A percentile compares a stretch with the other conserved stretches of the same genome.
phyloP scores from a whole-genome alignment of 2,113 vertebrate species.

The Anarrhichthys ocellatus region DNA sequence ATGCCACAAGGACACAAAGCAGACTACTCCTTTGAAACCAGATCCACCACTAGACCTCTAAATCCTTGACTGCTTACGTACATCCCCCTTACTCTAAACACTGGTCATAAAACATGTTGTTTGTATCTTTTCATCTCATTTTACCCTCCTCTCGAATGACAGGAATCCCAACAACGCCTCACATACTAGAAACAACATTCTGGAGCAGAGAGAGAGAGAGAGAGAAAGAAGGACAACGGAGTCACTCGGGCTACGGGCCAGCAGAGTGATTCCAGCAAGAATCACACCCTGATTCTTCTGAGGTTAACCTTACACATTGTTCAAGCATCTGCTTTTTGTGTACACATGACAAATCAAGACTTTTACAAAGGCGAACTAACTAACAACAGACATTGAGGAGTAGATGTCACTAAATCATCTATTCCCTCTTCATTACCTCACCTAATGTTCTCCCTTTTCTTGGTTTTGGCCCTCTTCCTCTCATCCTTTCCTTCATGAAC shows the following conservation, averaged over 20 bases:
- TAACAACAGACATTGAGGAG: conserved; percentile 18
- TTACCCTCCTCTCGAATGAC: conserved; percentile 44
- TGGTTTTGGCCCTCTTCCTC: neutral
- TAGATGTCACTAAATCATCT: neutral
- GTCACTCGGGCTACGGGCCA: conserved; percentile 17
- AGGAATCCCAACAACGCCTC: conserved; percentile 45
- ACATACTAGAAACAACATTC: conserved; percentile 51
- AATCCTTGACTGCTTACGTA: conserved; percentile 59
- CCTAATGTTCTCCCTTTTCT: neutral
- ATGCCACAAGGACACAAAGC: conserved; percentile 64
- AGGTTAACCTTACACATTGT: conserved; percentile 31
- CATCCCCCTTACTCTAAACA: conserved; percentile 61
- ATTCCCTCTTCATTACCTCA: neutral
- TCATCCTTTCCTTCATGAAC: neutral
- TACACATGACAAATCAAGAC: conserved; percentile 33
- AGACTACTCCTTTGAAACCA: conserved; percentile 72
- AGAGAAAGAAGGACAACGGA: conserved; percentile 35
- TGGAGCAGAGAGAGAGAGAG: conserved; percentile 23
- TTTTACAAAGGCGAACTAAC: conserved; percentile 18
- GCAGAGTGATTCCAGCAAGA: conserved; percentile 45
- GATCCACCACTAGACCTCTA: conserved; percentile 54
- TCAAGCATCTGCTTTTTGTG: conserved; percentile 56
- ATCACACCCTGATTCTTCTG: conserved; percentile 53
- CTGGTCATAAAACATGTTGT: conserved; percentile 66
- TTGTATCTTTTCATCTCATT: conserved; percentile 61